Percentiles rank a stretch among this genome's conserved stretches.
phyloP scores from a whole-genome alignment of 2,797 vertebrate species.

The Myoxocephalus aenaeus region DNA sequence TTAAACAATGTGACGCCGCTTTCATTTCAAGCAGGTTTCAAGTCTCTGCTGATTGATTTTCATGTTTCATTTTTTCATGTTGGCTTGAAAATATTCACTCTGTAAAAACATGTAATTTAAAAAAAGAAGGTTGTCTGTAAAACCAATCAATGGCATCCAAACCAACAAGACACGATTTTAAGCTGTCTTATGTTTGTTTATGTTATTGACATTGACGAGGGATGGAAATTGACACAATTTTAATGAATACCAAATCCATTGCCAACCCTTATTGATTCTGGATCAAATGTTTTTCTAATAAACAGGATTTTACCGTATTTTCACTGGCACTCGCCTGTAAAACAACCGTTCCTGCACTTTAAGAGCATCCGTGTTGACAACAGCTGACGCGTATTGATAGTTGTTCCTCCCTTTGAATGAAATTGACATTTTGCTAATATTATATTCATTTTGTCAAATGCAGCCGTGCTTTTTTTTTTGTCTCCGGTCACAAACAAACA shows the following conservation, averaged over 20 bases:
- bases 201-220: background rate
- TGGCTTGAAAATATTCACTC: no score
- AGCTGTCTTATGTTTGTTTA: no score
- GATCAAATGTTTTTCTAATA: background rate
- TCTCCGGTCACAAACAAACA: no score
- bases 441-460: background rate
- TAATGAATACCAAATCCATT: background rate
- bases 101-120: no score
- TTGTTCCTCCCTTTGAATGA: background rate
- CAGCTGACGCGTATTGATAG: background rate
- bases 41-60: no score
- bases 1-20: background rate
- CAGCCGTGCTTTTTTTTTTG: no score
- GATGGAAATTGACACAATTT: background rate
- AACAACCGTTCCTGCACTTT: background rate
- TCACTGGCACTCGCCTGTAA: background rate
- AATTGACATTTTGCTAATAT: background rate
- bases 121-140: no score
- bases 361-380: background rate
- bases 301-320: background rate
- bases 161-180: no score
- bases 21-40: background rate
- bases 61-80: no score
- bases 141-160: no score
- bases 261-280: no score